Conservation (phyloP, 1,140 invertebrate genomes). For the Vanessa atalanta region DNA sequence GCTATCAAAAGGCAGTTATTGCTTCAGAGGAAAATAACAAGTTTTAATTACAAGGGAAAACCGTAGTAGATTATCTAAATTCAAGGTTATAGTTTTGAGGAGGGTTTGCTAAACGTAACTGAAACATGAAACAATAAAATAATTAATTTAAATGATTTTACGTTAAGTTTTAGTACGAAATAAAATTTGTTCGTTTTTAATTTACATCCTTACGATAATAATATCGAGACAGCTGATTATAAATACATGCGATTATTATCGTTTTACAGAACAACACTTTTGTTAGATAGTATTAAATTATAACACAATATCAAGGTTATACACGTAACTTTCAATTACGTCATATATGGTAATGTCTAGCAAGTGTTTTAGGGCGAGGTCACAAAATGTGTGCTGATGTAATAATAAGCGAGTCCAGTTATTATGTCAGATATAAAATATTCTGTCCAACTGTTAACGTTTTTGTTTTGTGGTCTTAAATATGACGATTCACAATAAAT, state of each 20-base stretch:
- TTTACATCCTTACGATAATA: neutral
- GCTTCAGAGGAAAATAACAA: neutral
- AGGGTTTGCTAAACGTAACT: neutral
- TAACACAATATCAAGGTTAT: conserved; percentile 11
- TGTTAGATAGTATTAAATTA: neutral
- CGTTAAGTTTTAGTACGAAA: neutral
- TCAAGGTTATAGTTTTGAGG: conserved; percentile 2
- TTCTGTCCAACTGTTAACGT: neutral
- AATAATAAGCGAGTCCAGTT: neutral
- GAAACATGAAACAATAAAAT: neutral
- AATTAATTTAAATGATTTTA: neutral
- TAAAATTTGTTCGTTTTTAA: too few relatives aligned
- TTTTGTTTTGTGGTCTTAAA: too few relatives aligned
- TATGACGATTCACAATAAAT: too few relatives aligned
- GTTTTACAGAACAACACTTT: neutral
- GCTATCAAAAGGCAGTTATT: neutral
- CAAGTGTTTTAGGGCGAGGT: conserved; percentile 17
- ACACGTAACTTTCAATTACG: conserved; percentile 16
- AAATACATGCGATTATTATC: conserved; percentile 3
- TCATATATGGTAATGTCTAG: conserved; percentile 19
- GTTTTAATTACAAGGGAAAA: neutral
- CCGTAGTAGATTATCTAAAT: neutral
- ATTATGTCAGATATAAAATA: conserved; percentile 3
- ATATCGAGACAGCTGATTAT: neutral
- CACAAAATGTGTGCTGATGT: conserved; percentile 1